phyloP scores from a whole-genome alignment of 2,113 vertebrate species.

The Ceyx cyanopectus region DNA sequence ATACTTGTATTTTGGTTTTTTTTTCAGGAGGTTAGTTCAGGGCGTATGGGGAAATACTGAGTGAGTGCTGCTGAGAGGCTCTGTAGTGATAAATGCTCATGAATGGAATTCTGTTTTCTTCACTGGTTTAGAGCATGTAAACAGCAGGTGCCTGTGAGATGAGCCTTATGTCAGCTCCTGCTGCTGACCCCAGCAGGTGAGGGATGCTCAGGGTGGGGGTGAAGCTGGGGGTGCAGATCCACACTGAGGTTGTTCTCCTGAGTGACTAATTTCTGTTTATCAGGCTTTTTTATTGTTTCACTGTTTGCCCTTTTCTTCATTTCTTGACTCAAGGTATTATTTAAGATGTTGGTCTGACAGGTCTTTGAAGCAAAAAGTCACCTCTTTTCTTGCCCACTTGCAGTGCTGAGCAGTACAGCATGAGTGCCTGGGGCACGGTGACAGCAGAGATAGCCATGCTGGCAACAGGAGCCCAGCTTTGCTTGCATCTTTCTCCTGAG shows the following conservation, averaged over 20 bases:
- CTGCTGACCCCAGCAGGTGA: not conserved
- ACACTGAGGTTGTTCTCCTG: not conserved
- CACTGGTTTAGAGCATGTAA: not conserved
- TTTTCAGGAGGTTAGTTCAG: not conserved
- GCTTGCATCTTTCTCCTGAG: not conserved
- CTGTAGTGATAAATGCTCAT: not conserved
- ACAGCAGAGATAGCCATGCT: accelerated
- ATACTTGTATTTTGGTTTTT: not conserved
- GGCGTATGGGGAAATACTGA: not conserved
- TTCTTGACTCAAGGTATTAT: not conserved
- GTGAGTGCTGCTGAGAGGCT: not conserved
- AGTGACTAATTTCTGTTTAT: not conserved
- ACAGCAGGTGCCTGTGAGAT: not conserved
- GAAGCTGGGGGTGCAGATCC: not conserved
- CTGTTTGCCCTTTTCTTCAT: not conserved
- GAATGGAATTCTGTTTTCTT: constrained; percentile 19
- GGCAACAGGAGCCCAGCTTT: not conserved
- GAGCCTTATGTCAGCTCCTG: not conserved
- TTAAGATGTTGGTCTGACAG: not conserved
- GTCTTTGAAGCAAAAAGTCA: not conserved
- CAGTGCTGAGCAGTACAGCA: not conserved
- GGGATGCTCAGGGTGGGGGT: not conserved
- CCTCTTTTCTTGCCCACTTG: not conserved
- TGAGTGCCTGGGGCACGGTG: not conserved
- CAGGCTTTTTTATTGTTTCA: not conserved